These are phyloP conservation scores for Luperina testacea DNA, from an alignment of 2,888 invertebrate genomes.

Conservation along the genomic window DNA sequence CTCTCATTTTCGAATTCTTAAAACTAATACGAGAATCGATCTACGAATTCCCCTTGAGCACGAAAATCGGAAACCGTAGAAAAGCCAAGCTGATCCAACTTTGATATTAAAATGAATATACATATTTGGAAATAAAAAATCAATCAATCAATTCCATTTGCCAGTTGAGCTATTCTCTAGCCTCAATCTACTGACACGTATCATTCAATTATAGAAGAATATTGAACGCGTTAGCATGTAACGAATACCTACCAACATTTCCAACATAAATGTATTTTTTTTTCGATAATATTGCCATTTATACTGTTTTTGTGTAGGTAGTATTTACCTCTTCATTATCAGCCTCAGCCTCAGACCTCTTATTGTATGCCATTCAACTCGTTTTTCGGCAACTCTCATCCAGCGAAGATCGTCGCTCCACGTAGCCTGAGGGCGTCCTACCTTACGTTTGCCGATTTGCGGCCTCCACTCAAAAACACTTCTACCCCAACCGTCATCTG, in stretches of 20 bases:
- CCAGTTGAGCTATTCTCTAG: constrained; percentile 32
- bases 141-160: constrained; percentile 32
- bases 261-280: neutral
- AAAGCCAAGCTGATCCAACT: neutral
- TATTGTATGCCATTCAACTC: no score
- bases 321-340: no score
- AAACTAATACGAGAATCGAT: neutral
- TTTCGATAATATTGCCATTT: neutral
- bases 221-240: constrained; percentile 35
- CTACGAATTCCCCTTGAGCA: no score
- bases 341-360: no score
- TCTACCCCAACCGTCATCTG: no score
- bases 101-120: neutral
- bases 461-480: no score
- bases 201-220: constrained; percentile 53
- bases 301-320: no score
- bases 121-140: constrained; percentile 22
- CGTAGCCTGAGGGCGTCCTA: no score
- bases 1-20: neutral
- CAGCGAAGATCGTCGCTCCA: no score
- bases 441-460: no score
- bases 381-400: no score
- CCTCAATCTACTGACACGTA: constrained; percentile 45
- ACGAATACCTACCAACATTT: neutral
- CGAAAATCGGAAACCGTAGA: neutral